Base-by-base conservation (phyloP, 2,888 invertebrate species). In the Scaptodrosophila latifasciaeformis region DNA sequence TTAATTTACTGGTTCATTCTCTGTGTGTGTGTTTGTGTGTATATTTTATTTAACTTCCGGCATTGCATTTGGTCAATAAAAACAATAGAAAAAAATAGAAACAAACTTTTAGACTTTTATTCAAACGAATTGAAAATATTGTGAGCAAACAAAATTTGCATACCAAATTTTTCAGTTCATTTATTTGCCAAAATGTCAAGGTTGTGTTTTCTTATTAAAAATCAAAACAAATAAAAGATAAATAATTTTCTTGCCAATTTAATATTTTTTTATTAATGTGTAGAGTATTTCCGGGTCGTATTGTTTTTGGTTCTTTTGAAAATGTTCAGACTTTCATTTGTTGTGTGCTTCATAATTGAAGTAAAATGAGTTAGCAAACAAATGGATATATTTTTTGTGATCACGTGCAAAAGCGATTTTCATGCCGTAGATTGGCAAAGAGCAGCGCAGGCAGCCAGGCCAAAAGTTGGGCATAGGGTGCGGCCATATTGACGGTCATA, bases 341-440 rank as follows among this genome's bases (percentile, higher is more conserved):
- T n/a, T 24, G 24, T 24, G 3, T 24, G 24, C 24, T 3, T 3
- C 63, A 80, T 72, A 80, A 80, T 82, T 81, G 75, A 72, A 69
- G 67, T 62, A 60, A 79, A 77, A 79, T 68, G 81, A 75, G 65
- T 69, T 75, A 72, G 72, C 63, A 71, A 76, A 70, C 69, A 72
- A 72, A 70, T 60, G 65, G 53, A 65, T 71, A 69, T 53, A 71
- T 61, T 67, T n/a, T 48, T 19, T 35, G 35, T 47, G 53, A 53
- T 58, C 58, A 58, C 58, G 58, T 58, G 53, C 54, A 17, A 40
- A 48, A 49, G 45, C 49, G 40, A 42, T 52, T 56, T 51, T 47
- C 47, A 51, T 50, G 47, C 44, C 13, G 44, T 18, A 27, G 13
- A 10, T 17, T 17, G 37, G 68, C 67, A 47, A 44, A 13, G 15